Conservation (phyloP, 2,113 vertebrate genomes). For the Numenius arquata region DNA sequence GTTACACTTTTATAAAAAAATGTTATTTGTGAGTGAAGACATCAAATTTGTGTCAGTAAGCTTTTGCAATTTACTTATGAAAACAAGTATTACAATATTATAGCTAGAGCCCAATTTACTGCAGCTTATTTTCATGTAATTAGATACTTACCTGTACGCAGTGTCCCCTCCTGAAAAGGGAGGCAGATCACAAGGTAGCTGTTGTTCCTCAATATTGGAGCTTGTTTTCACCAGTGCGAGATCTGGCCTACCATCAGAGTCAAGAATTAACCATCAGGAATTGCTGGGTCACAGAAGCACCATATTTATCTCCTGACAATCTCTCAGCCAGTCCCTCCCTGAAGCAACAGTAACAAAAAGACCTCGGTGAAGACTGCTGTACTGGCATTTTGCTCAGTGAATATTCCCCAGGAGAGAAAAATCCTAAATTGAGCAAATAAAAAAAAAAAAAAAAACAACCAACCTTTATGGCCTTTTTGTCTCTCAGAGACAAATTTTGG, state of each 20-base stretch:
- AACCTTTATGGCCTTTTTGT: neutral
- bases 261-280: neutral
- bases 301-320: neutral
- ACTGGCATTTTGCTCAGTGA: neutral
- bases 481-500: neutral
- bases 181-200: neutral
- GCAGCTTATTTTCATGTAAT: neutral
- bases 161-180: neutral
- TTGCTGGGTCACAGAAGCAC: neutral
- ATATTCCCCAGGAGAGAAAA: neutral
- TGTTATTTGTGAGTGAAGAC: neutral
- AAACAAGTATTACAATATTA: neutral
- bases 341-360: neutral
- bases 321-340: neutral
- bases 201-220: neutral
- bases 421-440: neutral
- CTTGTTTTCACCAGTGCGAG: neutral
- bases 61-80: neutral
- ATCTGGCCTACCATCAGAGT: neutral
- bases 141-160: neutral
- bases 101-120: neutral
- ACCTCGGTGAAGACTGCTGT: neutral
- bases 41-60: neutral
- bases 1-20: neutral
- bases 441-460: neutral